Evolutionary conservation across 2,113 vertebrate genomes (phyloP), one percentile per base, ranked within the genome.

Genomic region (Turnix velox): DNA sequence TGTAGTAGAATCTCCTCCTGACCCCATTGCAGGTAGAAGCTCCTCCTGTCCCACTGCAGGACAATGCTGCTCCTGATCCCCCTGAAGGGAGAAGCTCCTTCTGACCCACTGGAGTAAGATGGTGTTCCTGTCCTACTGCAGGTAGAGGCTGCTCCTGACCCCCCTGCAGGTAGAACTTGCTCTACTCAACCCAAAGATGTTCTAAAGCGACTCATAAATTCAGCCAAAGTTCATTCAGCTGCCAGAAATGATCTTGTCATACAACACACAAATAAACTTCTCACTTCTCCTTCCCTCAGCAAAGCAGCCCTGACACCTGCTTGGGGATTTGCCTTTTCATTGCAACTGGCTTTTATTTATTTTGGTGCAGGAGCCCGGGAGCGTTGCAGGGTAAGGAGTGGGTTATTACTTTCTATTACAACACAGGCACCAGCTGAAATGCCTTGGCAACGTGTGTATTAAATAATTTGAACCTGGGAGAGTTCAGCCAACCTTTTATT

Each of bases 301-400:
- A 94, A 94, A 95, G 73, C 73, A 76, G 10, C 37, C 19, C 77
- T 90, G 89, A 95, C 92, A 88, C 83, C 45, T 91, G 87, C 91
- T 75, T 87, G 79, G 92, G 92, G 94, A 92, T 91, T 94, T 89
- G 90, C 88, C 87, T 91, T 95, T 93, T 83, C 87, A 51, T 43
- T 76, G 49, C 76, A 87, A 87, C 91, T 63, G 33, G 46, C 15
- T 49, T 96, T 89, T 93, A 93, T 91, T 91, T 93, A 73, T 74
- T 87, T 91, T 91, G 51, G 84, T 91, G 71, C 7, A 71, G 63
- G 10, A 91, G 81, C 74, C 91, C 87, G 54, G 81, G 42, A 94
- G 67, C 65, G 35, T 76, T 71, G 59, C 55, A 55, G 57, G 52
- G 12, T 68, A 52, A 61, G 61, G 90, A 92, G 33, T 37, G 61